Percentiles rank a stretch among this genome's conserved stretches.
These are phyloP conservation scores for Dione juno DNA, from an alignment of 2,888 invertebrate genomes.

Conservation along the genomic window DNA sequence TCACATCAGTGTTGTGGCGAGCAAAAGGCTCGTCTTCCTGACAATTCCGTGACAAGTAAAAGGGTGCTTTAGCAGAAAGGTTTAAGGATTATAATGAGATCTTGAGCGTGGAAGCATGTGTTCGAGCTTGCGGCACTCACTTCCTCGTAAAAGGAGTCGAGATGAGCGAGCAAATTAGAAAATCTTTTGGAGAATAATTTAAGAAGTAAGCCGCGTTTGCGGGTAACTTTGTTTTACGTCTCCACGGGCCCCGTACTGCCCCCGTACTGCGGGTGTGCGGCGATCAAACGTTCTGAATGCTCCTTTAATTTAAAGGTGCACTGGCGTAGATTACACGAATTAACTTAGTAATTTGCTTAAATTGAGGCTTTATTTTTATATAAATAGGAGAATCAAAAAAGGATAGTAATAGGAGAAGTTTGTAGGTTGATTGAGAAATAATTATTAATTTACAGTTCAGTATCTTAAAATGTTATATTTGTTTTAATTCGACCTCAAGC, in stretches of 20 bases:
- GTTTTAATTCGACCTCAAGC: no score
- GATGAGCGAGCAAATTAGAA: slow-evolving; percentile 79
- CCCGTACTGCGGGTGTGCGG: slow-evolving; percentile 43
- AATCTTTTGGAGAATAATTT: slow-evolving; percentile 82
- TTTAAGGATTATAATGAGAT: slow-evolving; percentile 69
- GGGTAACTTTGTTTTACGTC: slow-evolving; percentile 67
- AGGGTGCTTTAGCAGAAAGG: slow-evolving; percentile 60
- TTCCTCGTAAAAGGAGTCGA: slow-evolving; percentile 63
- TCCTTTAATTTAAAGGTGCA: slow-evolving; percentile 60
- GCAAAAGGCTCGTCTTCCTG: slow-evolving; percentile 15
- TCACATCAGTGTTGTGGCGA: slow-evolving; percentile 43
- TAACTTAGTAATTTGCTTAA: slow-evolving; percentile 19
- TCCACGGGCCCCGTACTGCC: slow-evolving; percentile 49
- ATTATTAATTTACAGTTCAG: background rate
- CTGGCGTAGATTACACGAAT: slow-evolving; percentile 49
- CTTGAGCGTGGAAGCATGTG: slow-evolving; percentile 62
- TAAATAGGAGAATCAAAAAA: background rate
- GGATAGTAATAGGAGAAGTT: no score
- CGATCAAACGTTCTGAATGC: slow-evolving; percentile 58
- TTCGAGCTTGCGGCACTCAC: slow-evolving; percentile 60
- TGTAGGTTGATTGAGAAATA: background rate
- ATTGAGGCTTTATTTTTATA: background rate
- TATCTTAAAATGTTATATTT: no score
- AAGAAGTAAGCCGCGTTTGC: slow-evolving; percentile 66
- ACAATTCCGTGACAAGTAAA: slow-evolving; percentile 11